Evolutionary conservation across 2,113 vertebrate species (phyloP).

Genomic region (Microcebus murinus): DNA sequence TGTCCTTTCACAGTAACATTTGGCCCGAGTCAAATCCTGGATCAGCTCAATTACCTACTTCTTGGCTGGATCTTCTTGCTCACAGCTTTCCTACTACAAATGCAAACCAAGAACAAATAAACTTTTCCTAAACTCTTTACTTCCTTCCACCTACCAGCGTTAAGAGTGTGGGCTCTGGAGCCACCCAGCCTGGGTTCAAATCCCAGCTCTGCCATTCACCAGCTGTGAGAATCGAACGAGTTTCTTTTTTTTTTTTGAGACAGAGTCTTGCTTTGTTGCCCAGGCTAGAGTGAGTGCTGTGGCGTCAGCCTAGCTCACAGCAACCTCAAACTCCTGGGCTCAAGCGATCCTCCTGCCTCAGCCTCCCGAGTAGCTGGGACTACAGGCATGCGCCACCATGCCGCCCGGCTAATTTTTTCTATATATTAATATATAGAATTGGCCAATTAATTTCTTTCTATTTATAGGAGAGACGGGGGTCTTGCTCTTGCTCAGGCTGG

Average conservation of each 20-base stretch:
- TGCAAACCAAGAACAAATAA: background rate
- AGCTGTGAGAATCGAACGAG: background rate
- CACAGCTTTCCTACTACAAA: background rate
- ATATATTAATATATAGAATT: too few species aligned
- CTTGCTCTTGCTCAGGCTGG: too few species aligned
- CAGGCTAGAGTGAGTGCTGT: too few species aligned
- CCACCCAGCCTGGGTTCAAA: background rate
- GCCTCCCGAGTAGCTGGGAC: too few species aligned
- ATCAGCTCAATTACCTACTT: background rate
- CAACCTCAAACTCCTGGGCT: too few species aligned
- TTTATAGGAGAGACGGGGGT: too few species aligned
- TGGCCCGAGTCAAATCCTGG: background rate
- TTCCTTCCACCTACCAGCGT: background rate
- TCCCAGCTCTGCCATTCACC: background rate
- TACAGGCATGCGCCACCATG: too few species aligned
- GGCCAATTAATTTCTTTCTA: too few species aligned
- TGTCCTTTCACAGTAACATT: background rate
- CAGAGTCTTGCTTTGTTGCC: too few species aligned
- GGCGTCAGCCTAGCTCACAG: too few species aligned
- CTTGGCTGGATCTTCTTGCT: background rate
- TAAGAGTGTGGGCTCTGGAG: background rate
- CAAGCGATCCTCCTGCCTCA: too few species aligned
- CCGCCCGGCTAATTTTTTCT: too few species aligned
- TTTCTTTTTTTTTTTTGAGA: background rate
- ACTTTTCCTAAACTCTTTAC: background rate